phyloP scores from a whole-genome alignment of 2,797 vertebrate species.

The Peromyscus aztecus region DNA sequence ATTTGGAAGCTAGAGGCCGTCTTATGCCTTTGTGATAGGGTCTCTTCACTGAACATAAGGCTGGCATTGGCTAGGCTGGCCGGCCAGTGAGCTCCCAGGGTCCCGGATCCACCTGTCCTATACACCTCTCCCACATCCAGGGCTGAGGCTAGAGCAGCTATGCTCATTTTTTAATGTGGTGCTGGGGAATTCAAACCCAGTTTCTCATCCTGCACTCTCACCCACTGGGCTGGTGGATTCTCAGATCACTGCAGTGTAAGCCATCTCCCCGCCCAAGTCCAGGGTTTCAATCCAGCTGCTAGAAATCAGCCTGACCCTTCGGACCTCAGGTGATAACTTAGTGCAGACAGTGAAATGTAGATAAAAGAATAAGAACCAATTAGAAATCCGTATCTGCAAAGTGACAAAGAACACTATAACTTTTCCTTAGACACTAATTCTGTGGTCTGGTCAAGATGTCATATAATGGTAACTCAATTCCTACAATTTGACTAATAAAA shows the following conservation, averaged over 20 bases:
- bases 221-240: not conserved
- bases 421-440: slow-evolving; percentile 38
- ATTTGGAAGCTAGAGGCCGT: not conserved
- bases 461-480: not conserved
- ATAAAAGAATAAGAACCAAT: slow-evolving; percentile 8
- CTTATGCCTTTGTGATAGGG: not conserved
- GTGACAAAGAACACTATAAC: not conserved
- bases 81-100: not conserved
- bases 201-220: not conserved
- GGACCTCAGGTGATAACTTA: not conserved
- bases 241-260: not conserved
- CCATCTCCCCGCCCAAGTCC: not conserved
- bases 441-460: slow-evolving; percentile 13
- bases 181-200: not conserved
- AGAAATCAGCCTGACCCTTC: not conserved
- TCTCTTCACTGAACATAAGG: not conserved
- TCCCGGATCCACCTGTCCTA: not conserved
- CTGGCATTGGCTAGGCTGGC: not conserved
- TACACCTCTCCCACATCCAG: not conserved
- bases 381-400: slow-evolving; percentile 8
- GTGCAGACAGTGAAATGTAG: not conserved
- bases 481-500: slow-evolving; percentile 33
- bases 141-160: too few relatives aligned
- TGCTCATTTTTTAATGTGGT: not conserved
- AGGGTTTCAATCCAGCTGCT: not conserved